Evolutionary conservation across 1,140 invertebrate species (phyloP).

Genomic region (Heliothis subflexa): DNA sequence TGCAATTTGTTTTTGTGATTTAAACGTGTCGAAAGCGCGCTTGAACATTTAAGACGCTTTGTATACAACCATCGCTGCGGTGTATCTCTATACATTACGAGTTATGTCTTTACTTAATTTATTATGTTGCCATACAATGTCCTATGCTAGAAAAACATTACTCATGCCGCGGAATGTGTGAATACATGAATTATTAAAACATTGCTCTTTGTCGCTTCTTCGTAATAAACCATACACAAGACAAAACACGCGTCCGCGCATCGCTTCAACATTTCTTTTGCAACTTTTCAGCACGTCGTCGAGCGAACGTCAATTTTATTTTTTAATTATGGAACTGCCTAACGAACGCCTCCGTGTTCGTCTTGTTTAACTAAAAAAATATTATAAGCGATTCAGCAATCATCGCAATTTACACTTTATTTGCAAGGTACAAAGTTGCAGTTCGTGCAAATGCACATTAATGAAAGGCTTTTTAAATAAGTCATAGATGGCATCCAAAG

Average conservation of each 20-base stretch:
- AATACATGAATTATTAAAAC: constrained; percentile 36
- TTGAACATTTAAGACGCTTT: constrained; percentile 27
- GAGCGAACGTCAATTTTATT: constrained; percentile 77
- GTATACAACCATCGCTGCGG: constrained; percentile 5
- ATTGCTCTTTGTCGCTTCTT: constrained; percentile 31
- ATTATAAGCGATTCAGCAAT: constrained; percentile 24
- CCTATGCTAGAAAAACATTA: constrained; percentile 33
- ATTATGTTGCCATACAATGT: constrained; percentile 38
- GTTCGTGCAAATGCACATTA: constrained; percentile 30
- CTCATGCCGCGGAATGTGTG: constrained; percentile 32
- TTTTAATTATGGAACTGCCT: constrained; percentile 83
- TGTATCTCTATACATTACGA: constrained; percentile 18
- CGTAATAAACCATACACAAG: constrained; percentile 19
- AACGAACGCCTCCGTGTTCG: constrained; percentile 74
- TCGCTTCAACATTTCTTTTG: constrained; percentile 17
- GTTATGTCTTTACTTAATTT: constrained; percentile 41
- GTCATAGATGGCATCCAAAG: constrained; percentile 65
- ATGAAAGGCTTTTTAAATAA: constrained; percentile 49
- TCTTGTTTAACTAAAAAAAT: constrained; percentile 31
- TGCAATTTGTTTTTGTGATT: constrained; percentile 80
- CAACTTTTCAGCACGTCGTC: constrained; percentile 75
- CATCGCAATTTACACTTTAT: constrained; percentile 51
- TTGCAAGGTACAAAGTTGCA: constrained; percentile 16
- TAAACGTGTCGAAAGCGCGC: constrained; percentile 62
- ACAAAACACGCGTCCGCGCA: constrained; percentile 26